Evolutionary conservation across 2,888 invertebrate species (phyloP).

Genomic region (Drosophila ezoana): DNA sequence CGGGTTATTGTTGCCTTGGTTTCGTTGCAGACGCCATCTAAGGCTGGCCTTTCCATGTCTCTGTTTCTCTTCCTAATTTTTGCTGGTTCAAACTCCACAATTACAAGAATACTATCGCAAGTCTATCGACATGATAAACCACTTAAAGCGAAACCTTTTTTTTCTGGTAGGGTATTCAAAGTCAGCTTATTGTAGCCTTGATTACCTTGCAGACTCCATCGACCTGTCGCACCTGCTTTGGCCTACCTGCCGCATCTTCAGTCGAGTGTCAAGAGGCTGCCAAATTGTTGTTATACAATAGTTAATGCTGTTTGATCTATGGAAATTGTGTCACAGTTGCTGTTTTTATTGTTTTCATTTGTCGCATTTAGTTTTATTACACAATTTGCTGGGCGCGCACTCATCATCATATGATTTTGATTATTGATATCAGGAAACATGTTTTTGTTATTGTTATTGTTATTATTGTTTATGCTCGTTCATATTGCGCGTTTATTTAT

Average conservation of each 20-base stretch:
- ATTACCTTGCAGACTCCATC: neutral
- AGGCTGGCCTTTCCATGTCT: too few species aligned
- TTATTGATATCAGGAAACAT: constrained; percentile 54
- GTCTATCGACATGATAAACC: too few species aligned
- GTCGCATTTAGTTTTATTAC: constrained; percentile 37
- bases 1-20: too few species aligned
- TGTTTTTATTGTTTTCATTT: constrained; percentile 10
- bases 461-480: constrained; percentile 43
- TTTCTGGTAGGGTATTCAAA: too few species aligned
- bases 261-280: neutral
- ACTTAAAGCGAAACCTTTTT: too few species aligned
- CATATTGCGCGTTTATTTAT: constrained; percentile 61
- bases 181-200: too few species aligned
- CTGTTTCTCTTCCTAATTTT: too few species aligned
- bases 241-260: neutral
- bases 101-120: too few species aligned
- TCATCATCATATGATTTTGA: constrained; percentile 62
- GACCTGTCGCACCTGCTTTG: neutral
- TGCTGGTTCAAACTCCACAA: too few species aligned
- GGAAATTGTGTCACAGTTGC: constrained; percentile 5
- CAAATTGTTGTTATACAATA: constrained; percentile 3
- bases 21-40: too few species aligned
- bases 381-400: constrained; percentile 35
- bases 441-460: constrained; percentile 17
- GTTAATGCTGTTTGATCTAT: constrained; percentile 18